A percentile compares a stretch with the other conserved stretches of the same genome.
These are phyloP conservation scores for Thecophora atra DNA, from an alignment of 2,888 invertebrate species.

Conservation along the genomic window DNA sequence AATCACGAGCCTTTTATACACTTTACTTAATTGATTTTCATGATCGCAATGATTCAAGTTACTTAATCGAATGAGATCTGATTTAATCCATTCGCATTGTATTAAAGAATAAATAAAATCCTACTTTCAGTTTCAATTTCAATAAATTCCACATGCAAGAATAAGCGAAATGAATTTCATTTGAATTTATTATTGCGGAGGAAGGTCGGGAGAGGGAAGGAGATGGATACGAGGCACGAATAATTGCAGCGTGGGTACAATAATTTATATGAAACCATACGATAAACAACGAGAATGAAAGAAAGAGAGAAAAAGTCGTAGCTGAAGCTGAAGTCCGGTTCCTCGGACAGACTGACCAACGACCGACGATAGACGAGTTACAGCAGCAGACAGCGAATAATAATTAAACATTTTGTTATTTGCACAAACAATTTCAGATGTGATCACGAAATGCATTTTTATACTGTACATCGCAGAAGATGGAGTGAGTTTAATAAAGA, in stretches of 20 bases:
- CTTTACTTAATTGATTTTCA: background rate
- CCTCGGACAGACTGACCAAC: background rate
- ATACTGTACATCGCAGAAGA: background rate
- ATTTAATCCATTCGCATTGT: no score
- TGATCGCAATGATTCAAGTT: background rate
- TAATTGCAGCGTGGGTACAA: no score
- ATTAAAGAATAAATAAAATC: background rate
- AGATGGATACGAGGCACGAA: no score
- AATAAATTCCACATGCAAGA: conserved; percentile 8
- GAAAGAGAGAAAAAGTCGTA: background rate
- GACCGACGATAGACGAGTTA: background rate
- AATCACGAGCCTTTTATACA: no score
- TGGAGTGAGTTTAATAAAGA: background rate
- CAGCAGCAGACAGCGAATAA: background rate
- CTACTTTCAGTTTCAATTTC: conserved; percentile 18
- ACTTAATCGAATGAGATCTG: no score
- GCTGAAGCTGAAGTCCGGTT: no score
- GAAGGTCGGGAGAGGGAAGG: background rate
- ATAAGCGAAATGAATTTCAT: conserved; percentile 12
- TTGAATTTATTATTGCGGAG: background rate
- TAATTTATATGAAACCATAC: no score
- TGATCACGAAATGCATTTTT: background rate
- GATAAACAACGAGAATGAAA: background rate
- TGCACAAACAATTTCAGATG: background rate
- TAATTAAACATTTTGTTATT: background rate